phyloP scores from a whole-genome alignment of 2,888 invertebrate genomes.

The Cylloceria caligata region DNA sequence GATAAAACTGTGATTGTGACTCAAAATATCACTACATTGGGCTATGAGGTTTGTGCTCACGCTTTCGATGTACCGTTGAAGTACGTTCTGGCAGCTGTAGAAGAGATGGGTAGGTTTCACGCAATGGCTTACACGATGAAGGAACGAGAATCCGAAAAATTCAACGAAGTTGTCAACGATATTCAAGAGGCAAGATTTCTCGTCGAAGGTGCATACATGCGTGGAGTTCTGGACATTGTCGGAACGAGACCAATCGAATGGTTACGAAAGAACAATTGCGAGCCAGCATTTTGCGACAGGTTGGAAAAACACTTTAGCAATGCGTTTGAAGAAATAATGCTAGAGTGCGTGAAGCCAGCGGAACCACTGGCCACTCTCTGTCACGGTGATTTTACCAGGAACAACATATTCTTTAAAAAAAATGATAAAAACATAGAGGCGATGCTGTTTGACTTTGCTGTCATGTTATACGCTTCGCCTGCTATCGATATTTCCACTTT shows the following conservation, averaged over 20 bases:
- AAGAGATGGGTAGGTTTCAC: conserved; percentile 78
- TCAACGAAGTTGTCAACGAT: conserved; percentile 68
- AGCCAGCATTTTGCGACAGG: conserved; percentile 73
- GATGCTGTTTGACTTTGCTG: conserved; percentile 77
- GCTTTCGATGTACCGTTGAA: conserved; percentile 70
- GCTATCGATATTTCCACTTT: conserved; percentile 78
- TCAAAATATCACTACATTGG: conserved; percentile 73
- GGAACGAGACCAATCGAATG: conserved; percentile 69
- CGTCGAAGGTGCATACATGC: neutral
- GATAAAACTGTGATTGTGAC: conserved; percentile 71
- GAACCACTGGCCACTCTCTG: conserved; percentile 79
- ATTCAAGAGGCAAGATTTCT: conserved; percentile 70
- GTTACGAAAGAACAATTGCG: conserved; percentile 69
- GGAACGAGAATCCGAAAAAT: conserved; percentile 65
- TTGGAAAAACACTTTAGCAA: conserved; percentile 69
- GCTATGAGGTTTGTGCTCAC: conserved; percentile 69
- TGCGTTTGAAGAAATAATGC: conserved; percentile 65
- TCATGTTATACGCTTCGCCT: conserved; percentile 76
- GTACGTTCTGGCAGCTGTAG: conserved; percentile 74
- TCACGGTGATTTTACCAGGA: conserved; percentile 80
- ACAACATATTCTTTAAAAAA: conserved; percentile 76
- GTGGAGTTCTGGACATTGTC: conserved; percentile 7
- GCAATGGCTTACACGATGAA: conserved; percentile 77
- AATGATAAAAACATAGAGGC: conserved; percentile 56
- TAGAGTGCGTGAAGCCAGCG: conserved; percentile 62